These are phyloP conservation scores for Apaloderma vittatum DNA, from an alignment of 2,113 vertebrate genomes.

Conservation along the genomic window DNA sequence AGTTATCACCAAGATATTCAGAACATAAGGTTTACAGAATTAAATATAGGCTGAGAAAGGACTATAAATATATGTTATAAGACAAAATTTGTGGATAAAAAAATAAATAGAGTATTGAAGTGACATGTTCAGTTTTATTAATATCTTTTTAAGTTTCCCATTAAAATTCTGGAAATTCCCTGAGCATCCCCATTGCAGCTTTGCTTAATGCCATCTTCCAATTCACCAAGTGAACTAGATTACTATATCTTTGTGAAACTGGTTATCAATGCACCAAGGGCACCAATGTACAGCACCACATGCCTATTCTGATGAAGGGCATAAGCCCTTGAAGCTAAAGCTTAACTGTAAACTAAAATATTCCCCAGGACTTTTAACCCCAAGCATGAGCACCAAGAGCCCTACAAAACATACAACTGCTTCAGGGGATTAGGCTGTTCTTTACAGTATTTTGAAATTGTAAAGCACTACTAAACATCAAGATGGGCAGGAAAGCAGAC, in stretches of 20 bases:
- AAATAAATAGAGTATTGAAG: neutral
- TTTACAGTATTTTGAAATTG: neutral
- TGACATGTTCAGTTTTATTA: neutral
- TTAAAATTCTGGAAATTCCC: neutral
- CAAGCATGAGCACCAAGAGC: neutral
- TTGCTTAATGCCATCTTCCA: neutral
- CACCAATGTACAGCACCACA: accelerated
- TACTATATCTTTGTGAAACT: neutral
- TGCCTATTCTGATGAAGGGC: neutral
- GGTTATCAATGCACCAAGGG: neutral
- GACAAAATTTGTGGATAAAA: neutral
- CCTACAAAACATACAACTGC: neutral
- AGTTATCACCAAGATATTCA: neutral
- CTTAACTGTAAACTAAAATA: neutral
- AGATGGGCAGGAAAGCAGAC: neutral
- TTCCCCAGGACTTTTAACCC: neutral
- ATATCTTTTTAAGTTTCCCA: neutral
- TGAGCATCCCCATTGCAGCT: neutral
- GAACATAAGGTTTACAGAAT: neutral
- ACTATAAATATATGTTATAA: neutral
- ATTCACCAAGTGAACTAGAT: neutral
- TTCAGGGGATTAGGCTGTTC: neutral
- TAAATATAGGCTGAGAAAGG: neutral
- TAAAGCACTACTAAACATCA: neutral
- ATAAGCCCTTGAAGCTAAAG: neutral